These are phyloP conservation scores for Cetoscarus ocellatus DNA, from an alignment of 2,797 vertebrate genomes.

Conservation along the genomic window DNA sequence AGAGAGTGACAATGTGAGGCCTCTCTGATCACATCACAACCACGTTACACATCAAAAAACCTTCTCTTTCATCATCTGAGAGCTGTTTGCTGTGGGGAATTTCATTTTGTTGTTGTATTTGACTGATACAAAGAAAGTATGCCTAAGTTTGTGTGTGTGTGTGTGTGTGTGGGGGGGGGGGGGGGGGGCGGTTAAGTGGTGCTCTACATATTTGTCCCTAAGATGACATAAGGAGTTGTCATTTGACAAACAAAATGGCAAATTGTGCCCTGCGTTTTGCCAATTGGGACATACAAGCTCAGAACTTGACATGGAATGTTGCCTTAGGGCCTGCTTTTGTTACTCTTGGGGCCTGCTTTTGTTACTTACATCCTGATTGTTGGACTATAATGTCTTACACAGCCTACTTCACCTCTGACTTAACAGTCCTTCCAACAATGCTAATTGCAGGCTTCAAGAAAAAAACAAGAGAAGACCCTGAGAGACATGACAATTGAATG, in stretches of 20 bases:
- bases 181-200: constrained; percentile 37
- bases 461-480: constrained; percentile 76
- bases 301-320: too few relatives aligned
- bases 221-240: constrained; percentile 66
- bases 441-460: constrained; percentile 91
- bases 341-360: too few relatives aligned
- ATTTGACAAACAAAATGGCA: constrained; percentile 87
- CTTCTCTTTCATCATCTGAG: constrained; percentile 82
- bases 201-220: constrained; percentile 44
- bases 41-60: constrained; percentile 68
- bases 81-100: constrained; percentile 72
- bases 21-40: constrained; percentile 83
- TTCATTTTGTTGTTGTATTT: constrained; percentile 75
- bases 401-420: too few relatives aligned
- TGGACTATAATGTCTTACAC: too few relatives aligned
- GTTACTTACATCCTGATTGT: too few relatives aligned
- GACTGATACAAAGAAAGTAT: constrained; percentile 59
- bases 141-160: background rate
- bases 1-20: constrained; percentile 50
- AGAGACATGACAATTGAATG: constrained; percentile 72
- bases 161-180: too few relatives aligned
- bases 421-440: constrained; percentile 63
- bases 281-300: too few relatives aligned
- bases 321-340: constrained; percentile 87
- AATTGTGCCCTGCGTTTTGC: constrained; percentile 90